Evolutionary conservation across 1,140 invertebrate genomes (phyloP).

Genomic region (Drosophila mauritiana): DNA sequence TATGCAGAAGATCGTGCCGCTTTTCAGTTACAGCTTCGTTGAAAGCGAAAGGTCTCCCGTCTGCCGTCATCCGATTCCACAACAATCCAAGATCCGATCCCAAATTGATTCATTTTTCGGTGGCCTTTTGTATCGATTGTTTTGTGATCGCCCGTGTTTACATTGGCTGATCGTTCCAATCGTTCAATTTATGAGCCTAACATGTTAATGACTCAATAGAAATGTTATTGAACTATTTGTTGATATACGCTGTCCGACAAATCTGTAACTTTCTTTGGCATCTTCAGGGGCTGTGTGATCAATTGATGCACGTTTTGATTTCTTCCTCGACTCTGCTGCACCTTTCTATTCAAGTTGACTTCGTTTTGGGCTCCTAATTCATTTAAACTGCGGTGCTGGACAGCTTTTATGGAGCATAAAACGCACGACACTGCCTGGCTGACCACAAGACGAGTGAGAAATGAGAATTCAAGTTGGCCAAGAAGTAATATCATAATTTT

Average conservation of each 20-base stretch:
- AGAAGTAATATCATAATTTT: slow-evolving; percentile 77
- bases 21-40: slow-evolving; percentile 44
- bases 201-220: slow-evolving; percentile 72
- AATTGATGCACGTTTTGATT: slow-evolving; percentile 32
- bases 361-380: slow-evolving; percentile 80
- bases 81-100: slow-evolving; percentile 36
- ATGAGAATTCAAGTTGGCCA: slow-evolving; percentile 19
- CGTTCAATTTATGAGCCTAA: slow-evolving; percentile 58
- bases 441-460: slow-evolving; percentile 52
- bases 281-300: slow-evolving; percentile 11
- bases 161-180: slow-evolving; percentile 26
- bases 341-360: slow-evolving; percentile 68
- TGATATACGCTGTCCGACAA: slow-evolving; percentile 39
- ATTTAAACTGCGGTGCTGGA: slow-evolving; percentile 67
- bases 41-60: slow-evolving; percentile 72
- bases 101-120: slow-evolving; percentile 67
- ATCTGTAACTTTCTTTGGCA: slow-evolving; percentile 61
- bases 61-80: slow-evolving; percentile 15
- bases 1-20: slow-evolving; percentile 67
- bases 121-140: slow-evolving; percentile 39
- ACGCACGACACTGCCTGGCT: slow-evolving; percentile 65
- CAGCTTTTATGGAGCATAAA: slow-evolving; percentile 79
- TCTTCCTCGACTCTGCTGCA: slow-evolving; percentile 16
- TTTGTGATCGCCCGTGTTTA: slow-evolving; percentile 50
- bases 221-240: slow-evolving; percentile 58